Conservation (phyloP, 1,140 invertebrate genomes). For the Telenomus remus region DNA sequence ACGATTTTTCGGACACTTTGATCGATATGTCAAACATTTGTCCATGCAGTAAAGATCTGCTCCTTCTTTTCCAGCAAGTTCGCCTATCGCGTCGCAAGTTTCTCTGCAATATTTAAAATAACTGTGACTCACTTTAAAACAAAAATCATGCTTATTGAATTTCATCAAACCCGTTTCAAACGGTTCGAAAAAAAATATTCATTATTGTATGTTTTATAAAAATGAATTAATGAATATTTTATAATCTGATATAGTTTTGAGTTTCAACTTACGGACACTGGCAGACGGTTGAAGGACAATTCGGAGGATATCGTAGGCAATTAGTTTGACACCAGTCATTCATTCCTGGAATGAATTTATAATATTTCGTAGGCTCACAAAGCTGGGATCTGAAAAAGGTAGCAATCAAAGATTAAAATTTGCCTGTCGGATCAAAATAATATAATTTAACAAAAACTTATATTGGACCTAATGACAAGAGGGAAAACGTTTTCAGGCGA, state of each 20-base stretch:
- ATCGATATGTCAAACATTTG: slow-evolving; percentile 84
- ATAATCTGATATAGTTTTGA: slow-evolving; percentile 1
- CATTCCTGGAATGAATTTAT: slow-evolving; percentile 82
- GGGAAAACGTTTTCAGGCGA: slow-evolving; percentile 80
- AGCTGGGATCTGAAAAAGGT: slow-evolving; percentile 81
- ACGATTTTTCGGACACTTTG: slow-evolving; percentile 81
- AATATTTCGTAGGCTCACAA: slow-evolving; percentile 80
- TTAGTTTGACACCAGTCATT: slow-evolving; percentile 88
- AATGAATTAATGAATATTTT: no score
- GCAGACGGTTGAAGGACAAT: slow-evolving; percentile 85
- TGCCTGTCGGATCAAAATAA: no score
- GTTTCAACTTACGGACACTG: slow-evolving; percentile 84
- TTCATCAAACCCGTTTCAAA: no score
- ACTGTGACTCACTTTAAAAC: no score
- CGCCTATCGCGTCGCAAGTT: slow-evolving; percentile 85
- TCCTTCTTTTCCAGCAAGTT: slow-evolving; percentile 81
- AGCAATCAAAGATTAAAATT: not conserved
- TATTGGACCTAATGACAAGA: slow-evolving; percentile 84
- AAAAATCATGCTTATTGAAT: no score
- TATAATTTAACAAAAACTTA: no score
- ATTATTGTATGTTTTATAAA: no score
- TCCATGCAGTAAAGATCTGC: slow-evolving; percentile 90
- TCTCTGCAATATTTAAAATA: slow-evolving; percentile 77
- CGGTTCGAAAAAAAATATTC: no score
- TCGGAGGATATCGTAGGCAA: slow-evolving; percentile 88